Percentiles rank a stretch among this genome's conserved stretches.
These are phyloP conservation scores for Seira ritae DNA, from an alignment of 2,888 invertebrate genomes.

Conservation along the genomic window DNA sequence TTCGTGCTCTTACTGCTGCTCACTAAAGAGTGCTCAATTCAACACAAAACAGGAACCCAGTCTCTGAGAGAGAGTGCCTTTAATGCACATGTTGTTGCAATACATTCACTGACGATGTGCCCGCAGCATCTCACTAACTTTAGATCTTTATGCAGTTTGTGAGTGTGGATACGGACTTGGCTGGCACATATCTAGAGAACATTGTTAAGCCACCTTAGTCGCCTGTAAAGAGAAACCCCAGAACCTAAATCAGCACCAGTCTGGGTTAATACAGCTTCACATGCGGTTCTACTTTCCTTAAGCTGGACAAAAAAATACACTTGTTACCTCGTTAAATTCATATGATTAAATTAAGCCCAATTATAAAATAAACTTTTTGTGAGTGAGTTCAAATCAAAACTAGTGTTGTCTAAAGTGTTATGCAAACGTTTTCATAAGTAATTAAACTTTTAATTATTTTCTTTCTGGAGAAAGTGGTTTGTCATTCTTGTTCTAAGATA, in stretches of 20 bases:
- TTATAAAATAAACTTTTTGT: too few species aligned
- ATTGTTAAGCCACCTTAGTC: constrained; percentile 30
- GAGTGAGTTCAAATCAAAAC: too few species aligned
- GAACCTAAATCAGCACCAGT: constrained; percentile 53
- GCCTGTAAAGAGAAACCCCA: constrained; percentile 43
- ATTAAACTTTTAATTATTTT: too few species aligned
- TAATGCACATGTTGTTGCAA: background rate
- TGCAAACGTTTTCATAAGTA: too few species aligned
- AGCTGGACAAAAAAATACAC: constrained; percentile 9
- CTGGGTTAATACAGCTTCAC: constrained; percentile 38
- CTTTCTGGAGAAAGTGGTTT: too few species aligned
- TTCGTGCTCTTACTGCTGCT: background rate
- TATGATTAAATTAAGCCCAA: too few species aligned
- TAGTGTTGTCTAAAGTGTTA: too few species aligned
- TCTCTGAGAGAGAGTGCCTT: background rate
- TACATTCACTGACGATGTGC: too few species aligned
- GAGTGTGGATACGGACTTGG: background rate
- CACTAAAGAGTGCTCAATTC: background rate
- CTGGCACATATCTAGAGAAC: background rate
- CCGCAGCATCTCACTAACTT: constrained; percentile 5
- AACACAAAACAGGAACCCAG: background rate
- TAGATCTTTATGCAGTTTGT: constrained; percentile 1
- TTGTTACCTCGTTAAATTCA: background rate
- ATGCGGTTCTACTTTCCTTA: constrained; percentile 42
- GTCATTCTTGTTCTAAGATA: too few species aligned